Conservation (phyloP, 2,888 invertebrate species). For the Branchipolynoe longqiensis region DNA sequence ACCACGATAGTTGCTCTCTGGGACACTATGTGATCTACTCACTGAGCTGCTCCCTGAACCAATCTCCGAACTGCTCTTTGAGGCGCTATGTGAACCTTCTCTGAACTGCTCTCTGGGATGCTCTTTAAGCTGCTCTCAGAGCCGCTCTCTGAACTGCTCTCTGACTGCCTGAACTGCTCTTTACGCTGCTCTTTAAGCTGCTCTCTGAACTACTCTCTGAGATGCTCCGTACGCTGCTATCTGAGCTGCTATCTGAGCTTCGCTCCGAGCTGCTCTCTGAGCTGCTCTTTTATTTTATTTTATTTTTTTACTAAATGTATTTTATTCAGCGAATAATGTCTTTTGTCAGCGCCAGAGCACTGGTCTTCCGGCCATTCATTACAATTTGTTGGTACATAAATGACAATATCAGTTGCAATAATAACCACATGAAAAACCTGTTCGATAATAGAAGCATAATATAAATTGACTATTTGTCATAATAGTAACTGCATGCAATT, state of each 20-base stretch:
- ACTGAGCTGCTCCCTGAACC: neutral
- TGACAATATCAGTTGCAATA: no score
- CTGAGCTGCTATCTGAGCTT: neutral
- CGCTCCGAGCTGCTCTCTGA: neutral
- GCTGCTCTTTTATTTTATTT: neutral
- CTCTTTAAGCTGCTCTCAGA: neutral
- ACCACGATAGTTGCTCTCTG: neutral
- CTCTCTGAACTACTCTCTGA: neutral
- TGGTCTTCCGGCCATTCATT: no score
- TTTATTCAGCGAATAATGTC: no score
- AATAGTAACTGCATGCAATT: no score
- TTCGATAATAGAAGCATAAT: no score
- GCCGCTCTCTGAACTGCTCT: neutral
- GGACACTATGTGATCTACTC: neutral
- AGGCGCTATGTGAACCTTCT: neutral
- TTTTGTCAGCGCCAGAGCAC: no score
- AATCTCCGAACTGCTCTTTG: neutral
- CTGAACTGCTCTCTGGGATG: neutral
- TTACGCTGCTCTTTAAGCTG: neutral
- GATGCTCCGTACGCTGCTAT: neutral
- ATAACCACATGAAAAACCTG: no score
- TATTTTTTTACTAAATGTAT: no score
- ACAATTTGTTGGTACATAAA: no score
- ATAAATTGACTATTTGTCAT: no score
- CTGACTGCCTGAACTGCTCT: neutral